Evolutionary conservation across 2,888 invertebrate genomes (phyloP).

Genomic region (Bellardia pandia): DNA sequence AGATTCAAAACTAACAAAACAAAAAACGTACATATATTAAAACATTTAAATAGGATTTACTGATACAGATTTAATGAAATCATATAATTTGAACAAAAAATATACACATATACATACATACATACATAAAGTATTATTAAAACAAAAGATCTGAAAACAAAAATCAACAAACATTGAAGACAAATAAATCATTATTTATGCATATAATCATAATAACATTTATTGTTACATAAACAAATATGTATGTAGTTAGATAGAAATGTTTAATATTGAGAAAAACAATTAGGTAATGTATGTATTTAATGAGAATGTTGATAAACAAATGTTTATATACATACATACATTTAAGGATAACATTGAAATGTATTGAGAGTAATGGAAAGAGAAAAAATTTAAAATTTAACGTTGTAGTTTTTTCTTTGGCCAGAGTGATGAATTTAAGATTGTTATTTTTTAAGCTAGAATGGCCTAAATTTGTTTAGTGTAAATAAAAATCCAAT

Average conservation of each 20-base stretch:
- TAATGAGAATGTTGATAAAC: slow-evolving; percentile 8
- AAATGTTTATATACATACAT: slow-evolving; percentile 17
- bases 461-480: too few species aligned
- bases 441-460: too few species aligned
- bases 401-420: too few species aligned
- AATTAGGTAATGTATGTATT: too few species aligned
- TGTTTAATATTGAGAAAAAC: slow-evolving; percentile 15
- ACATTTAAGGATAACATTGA: background rate
- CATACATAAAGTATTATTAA: background rate
- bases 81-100: background rate
- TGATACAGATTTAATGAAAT: slow-evolving; percentile 13
- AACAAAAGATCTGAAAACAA: background rate
- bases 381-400: too few species aligned
- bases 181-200: slow-evolving; percentile 42
- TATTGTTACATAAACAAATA: background rate
- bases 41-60: slow-evolving; percentile 17
- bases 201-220: background rate
- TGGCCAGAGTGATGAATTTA: too few species aligned
- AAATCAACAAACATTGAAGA: slow-evolving; percentile 13
- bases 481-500: too few species aligned
- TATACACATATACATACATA: slow-evolving; percentile 10
- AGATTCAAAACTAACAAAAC: background rate
- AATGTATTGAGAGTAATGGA: background rate
- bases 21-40: background rate
- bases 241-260: slow-evolving; percentile 36